These are phyloP conservation scores for Schizothorax lantsangensis DNA, from an alignment of 2,797 vertebrate species.

Conservation along the genomic window DNA sequence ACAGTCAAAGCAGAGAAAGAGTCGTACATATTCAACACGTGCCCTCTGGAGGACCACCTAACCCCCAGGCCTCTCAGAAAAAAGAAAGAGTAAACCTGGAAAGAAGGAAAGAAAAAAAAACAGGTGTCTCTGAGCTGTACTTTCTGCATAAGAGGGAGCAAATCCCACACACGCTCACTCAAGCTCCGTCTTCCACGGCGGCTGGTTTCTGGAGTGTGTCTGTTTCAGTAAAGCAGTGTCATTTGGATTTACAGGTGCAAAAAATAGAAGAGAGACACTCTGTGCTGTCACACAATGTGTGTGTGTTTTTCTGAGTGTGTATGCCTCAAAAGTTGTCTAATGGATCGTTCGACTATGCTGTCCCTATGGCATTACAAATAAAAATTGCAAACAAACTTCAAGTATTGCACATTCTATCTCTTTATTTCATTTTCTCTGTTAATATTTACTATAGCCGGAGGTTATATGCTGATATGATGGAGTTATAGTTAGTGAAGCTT, in stretches of 20 bases:
- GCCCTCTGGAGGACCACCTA: conserved; percentile 39
- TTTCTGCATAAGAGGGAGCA: conserved; percentile 12
- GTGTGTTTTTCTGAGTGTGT: not conserved
- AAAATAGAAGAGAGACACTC: conserved; percentile 22
- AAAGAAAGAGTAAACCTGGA: conserved; percentile 22
- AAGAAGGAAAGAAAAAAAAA: conserved; percentile 7
- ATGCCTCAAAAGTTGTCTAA: conserved; percentile 36
- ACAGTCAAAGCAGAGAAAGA: conserved; percentile 32
- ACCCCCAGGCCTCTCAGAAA: conserved; percentile 17
- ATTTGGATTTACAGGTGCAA: conserved; percentile 47
- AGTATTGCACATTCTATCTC: not conserved
- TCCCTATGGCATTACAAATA: conserved; percentile 28
- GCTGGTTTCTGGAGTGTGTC: conserved; percentile 28
- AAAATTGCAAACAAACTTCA: not conserved
- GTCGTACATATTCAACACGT: conserved; percentile 40
- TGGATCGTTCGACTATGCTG: conserved; percentile 20
- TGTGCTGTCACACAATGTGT: conserved; percentile 25
- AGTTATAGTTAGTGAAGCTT: conserved; percentile 2
- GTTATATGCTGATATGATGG: not conserved
- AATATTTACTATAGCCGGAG: not conserved
- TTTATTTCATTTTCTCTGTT: not conserved
- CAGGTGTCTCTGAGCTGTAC: conserved; percentile 37
- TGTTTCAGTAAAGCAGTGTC: conserved; percentile 31
- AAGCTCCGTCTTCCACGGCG: conserved; percentile 1
- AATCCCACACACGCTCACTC: conserved; percentile 35